phyloP scores from a whole-genome alignment of 2,888 invertebrate species.

The Aquatica leii region DNA sequence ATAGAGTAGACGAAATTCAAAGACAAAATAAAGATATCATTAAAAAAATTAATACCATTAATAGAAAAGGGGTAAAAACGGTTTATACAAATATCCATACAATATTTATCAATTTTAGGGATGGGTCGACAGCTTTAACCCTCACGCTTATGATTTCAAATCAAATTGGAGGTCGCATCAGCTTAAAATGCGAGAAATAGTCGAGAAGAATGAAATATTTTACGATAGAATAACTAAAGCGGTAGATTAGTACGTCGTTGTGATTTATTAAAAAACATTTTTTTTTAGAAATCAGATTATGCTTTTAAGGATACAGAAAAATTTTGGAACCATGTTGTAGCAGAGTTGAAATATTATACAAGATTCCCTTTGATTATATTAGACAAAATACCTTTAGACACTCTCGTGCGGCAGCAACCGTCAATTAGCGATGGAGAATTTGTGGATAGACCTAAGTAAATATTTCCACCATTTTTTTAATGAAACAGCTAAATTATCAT shows the following conservation, averaged over 20 bases:
- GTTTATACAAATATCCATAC: not conserved
- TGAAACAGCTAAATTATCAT: slow-evolving; percentile 3
- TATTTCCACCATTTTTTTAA: slow-evolving; percentile 3
- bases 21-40: slow-evolving; percentile 67
- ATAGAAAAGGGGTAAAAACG: slow-evolving; percentile 64
- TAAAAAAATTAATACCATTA: slow-evolving; percentile 67
- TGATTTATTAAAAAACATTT: not conserved
- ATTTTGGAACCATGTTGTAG: slow-evolving; percentile 46
- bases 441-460: slow-evolving; percentile 36
- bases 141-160: slow-evolving; percentile 47
- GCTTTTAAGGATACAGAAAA: slow-evolving; percentile 39
- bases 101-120: slow-evolving; percentile 43
- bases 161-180: slow-evolving; percentile 50
- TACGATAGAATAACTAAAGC: slow-evolving; percentile 38
- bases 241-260: slow-evolving; percentile 31
- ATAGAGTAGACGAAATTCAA: slow-evolving; percentile 61
- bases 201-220: slow-evolving; percentile 47
- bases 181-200: slow-evolving; percentile 45
- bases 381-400: slow-evolving; percentile 48
- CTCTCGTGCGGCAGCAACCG: slow-evolving; percentile 45
- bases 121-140: slow-evolving; percentile 50
- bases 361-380: slow-evolving; percentile 51
- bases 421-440: slow-evolving; percentile 50
- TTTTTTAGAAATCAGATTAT: slow-evolving; percentile 45
- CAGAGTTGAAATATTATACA: slow-evolving; percentile 46